Evolutionary conservation across 1,140 invertebrate species (phyloP).

Genomic region (Caenorhabditis remanei): DNA sequence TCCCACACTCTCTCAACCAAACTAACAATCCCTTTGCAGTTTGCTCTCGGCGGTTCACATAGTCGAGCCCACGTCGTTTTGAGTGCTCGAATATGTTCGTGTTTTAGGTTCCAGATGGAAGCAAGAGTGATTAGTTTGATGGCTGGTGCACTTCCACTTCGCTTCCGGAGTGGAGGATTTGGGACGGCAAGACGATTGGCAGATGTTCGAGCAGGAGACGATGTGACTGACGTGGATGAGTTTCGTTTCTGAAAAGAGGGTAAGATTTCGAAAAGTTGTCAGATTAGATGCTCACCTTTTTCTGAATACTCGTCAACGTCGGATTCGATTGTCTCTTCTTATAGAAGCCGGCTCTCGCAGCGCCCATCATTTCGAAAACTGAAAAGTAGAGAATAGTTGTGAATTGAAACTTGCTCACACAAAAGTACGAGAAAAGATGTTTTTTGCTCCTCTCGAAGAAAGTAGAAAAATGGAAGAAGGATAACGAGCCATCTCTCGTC

Average conservation of each 20-base stretch:
- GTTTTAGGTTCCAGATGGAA: conserved; percentile 70
- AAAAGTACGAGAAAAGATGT: conserved; percentile 12
- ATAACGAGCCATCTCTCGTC: conserved; percentile 23
- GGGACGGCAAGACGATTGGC: conserved; percentile 56
- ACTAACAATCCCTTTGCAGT: conserved; percentile 74
- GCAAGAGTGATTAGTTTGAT: conserved; percentile 65
- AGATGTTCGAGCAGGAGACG: conserved; percentile 16
- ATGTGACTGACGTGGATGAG: conserved; percentile 1
- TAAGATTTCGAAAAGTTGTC: too few relatives aligned
- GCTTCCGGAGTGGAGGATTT: conserved; percentile 40
- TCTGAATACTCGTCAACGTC: conserved; percentile 7
- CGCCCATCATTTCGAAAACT: conserved; percentile 51
- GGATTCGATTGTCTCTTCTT: conserved; percentile 49
- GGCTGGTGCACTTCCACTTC: conserved; percentile 59
- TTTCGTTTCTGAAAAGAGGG: conserved; percentile 18
- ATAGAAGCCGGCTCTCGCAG: conserved; percentile 41
- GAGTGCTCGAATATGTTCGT: conserved; percentile 71
- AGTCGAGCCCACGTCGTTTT: conserved; percentile 73
- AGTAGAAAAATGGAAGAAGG: conserved; percentile 15
- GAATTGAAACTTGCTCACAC: conserved; percentile 13
- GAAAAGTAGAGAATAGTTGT: background rate
- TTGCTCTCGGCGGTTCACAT: conserved; percentile 71
- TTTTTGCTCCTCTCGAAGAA: background rate
- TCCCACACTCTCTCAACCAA: conserved; percentile 76
- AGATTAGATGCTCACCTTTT: background rate